Conservation (phyloP, 1,140 invertebrate genomes). For the Aradophagus sp. region DNA sequence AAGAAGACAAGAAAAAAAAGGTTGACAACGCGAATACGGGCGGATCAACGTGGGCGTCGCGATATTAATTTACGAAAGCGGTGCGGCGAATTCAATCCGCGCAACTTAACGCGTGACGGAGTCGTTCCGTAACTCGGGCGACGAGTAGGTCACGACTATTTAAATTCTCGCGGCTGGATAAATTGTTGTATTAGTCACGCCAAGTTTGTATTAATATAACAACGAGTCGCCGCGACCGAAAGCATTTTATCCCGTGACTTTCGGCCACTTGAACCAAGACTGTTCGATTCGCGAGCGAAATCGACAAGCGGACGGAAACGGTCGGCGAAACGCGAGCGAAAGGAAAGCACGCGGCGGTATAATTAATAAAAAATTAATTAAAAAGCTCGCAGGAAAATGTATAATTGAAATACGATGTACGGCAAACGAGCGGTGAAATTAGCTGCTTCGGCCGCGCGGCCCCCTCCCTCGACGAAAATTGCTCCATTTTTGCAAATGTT, state of each 20-base stretch:
- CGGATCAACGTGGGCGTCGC: slow-evolving; percentile 63
- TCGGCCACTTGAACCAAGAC: slow-evolving; percentile 2
- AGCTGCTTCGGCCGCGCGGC: too few species aligned
- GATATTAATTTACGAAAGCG: slow-evolving; percentile 70
- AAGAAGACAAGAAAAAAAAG: slow-evolving; percentile 22
- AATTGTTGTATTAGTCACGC: slow-evolving; percentile 73
- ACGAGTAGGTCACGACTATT: slow-evolving; percentile 72
- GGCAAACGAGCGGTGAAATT: too few species aligned
- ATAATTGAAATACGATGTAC: too few species aligned
- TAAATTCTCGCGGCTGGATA: slow-evolving; percentile 68
- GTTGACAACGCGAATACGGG: slow-evolving; percentile 44
- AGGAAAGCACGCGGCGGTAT: too few species aligned
- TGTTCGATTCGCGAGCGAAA: slow-evolving; percentile 9
- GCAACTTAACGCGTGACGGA: slow-evolving; percentile 71
- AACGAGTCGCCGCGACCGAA: slow-evolving; percentile 42
- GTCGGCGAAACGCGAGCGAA: too few species aligned
- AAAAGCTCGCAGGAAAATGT: too few species aligned
- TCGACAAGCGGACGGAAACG: too few species aligned
- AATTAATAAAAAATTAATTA: too few species aligned
- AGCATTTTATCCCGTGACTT: slow-evolving; percentile 22
- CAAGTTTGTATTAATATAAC: slow-evolving; percentile 70
- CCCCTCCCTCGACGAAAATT: too few species aligned
- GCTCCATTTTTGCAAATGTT: slow-evolving; percentile 1
- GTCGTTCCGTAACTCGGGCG: slow-evolving; percentile 65
- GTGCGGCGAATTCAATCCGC: slow-evolving; percentile 70